Conservation (phyloP, 2,888 invertebrate species). For the Euphydryas editha region DNA sequence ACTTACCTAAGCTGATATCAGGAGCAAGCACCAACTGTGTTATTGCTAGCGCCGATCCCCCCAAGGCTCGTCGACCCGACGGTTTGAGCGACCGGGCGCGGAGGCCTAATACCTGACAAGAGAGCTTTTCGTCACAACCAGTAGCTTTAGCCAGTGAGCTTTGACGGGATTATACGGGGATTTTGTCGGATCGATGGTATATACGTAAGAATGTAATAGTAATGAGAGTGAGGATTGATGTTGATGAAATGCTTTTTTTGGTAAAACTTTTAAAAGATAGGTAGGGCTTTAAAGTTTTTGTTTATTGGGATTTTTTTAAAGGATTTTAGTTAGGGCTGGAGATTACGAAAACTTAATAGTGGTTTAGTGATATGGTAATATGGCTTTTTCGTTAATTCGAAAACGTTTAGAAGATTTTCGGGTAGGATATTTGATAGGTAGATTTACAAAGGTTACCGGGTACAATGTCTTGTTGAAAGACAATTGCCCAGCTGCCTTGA, state of each 20-base stretch:
- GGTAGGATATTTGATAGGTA: slow-evolving; percentile 15
- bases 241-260: background rate
- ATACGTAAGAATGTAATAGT: background rate
- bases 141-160: slow-evolving; percentile 57
- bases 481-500: slow-evolving; percentile 74
- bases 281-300: background rate
- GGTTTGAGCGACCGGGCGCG: slow-evolving; percentile 79
- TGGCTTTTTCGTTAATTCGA: background rate
- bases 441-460: slow-evolving; percentile 61
- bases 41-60: slow-evolving; percentile 77
- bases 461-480: slow-evolving; percentile 82
- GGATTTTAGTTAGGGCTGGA: background rate
- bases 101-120: slow-evolving; percentile 80
- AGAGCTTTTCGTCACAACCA: slow-evolving; percentile 64
- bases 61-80: slow-evolving; percentile 76
- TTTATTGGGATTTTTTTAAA: background rate
- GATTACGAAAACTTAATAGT: background rate
- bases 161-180: slow-evolving; percentile 45
- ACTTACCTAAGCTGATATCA: slow-evolving; percentile 72
- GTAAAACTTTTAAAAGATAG: background rate
- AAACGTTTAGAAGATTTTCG: background rate
- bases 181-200: background rate
- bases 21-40: slow-evolving; percentile 70
- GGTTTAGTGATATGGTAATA: background rate
- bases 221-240: background rate